phyloP scores from a whole-genome alignment of 2,113 vertebrate species.

The Plecotus auritus region DNA sequence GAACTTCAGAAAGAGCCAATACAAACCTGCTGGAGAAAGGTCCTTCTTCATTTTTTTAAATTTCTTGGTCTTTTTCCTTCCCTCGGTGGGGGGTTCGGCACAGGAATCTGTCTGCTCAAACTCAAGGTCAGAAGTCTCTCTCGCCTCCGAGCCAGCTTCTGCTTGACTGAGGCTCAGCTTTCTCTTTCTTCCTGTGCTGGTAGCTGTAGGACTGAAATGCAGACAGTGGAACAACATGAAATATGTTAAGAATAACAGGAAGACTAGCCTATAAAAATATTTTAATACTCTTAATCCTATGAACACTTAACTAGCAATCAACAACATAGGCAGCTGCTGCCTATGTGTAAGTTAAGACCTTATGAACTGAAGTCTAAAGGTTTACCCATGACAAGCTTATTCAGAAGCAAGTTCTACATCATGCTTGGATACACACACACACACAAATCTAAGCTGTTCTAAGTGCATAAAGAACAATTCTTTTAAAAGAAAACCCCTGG shows the following conservation, averaged over 20 bases:
- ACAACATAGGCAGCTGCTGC: neutral
- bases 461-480: neutral
- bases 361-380: neutral
- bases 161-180: slow-evolving; percentile 88
- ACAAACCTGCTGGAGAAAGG: slow-evolving; percentile 79
- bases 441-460: neutral
- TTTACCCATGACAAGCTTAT: neutral
- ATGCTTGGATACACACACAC: neutral
- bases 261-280: neutral
- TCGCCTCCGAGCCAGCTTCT: slow-evolving; percentile 77
- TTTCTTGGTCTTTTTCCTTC: slow-evolving; percentile 86
- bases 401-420: neutral
- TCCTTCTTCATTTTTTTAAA: slow-evolving; percentile 88
- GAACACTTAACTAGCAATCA: neutral
- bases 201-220: slow-evolving; percentile 71
- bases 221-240: neutral
- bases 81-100: slow-evolving; percentile 76
- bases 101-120: slow-evolving; percentile 71
- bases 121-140: slow-evolving; percentile 71
- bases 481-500: neutral
- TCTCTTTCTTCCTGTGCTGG: slow-evolving; percentile 82
- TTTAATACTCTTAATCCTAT: neutral
- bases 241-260: neutral
- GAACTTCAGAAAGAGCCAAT: neutral
- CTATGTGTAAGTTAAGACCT: neutral